A percentile compares a stretch with the other conserved stretches of the same genome.
These are phyloP conservation scores for Empidonax traillii DNA, from an alignment of 2,113 vertebrate species.

Conservation along the genomic window DNA sequence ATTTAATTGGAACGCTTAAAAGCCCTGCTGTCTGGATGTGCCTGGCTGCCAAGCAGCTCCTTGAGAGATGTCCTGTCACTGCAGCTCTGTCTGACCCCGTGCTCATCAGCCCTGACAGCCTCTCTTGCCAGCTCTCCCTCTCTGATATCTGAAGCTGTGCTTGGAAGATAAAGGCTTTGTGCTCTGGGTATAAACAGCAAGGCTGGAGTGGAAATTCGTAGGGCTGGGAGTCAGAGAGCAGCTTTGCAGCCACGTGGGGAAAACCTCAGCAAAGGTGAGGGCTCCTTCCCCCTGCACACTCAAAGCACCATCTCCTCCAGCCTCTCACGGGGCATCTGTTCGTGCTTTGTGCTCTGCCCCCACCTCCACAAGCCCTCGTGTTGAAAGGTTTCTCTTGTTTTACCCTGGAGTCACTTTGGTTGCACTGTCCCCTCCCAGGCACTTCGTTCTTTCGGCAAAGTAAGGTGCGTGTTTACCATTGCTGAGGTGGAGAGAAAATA, in stretches of 20 bases:
- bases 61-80: not conserved
- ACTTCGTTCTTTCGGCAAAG: not conserved
- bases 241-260: not conserved
- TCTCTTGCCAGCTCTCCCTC: conserved; percentile 29
- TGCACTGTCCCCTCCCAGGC: not conserved
- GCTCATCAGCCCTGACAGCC: conserved; percentile 41
- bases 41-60: not conserved
- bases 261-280: not conserved
- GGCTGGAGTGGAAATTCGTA: conserved; percentile 36
- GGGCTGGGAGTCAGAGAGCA: conserved; percentile 4
- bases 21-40: not conserved
- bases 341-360: not conserved
- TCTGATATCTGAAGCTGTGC: conserved; percentile 44
- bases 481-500: not conserved
- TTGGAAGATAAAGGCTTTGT: conserved; percentile 53
- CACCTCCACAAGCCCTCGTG: not conserved
- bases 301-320: not conserved
- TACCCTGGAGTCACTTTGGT: conserved; percentile 9
- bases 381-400: conserved; percentile 32
- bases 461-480: not conserved
- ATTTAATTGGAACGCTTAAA: not conserved
- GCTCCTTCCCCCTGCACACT: not conserved
- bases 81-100: not conserved
- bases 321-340: not conserved
- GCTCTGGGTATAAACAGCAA: conserved; percentile 41